These are phyloP conservation scores for Oxytorus armatus DNA, from an alignment of 2,888 invertebrate species.

Conservation along the genomic window DNA sequence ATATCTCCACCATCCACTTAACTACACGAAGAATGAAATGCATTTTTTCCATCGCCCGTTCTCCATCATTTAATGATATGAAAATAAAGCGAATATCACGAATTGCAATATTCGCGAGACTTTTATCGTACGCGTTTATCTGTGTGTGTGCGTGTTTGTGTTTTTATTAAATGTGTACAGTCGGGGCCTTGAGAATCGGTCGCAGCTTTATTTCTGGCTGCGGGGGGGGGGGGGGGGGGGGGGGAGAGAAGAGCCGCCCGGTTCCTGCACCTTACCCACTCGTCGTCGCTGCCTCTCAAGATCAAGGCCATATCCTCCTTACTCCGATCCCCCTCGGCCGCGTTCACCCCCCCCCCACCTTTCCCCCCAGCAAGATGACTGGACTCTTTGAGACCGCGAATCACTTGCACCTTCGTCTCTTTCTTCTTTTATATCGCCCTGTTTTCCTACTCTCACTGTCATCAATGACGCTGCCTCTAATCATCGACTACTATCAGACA, in stretches of 20 bases:
- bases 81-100: constrained; percentile 17
- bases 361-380: constrained; percentile 78
- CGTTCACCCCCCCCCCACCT: constrained; percentile 52
- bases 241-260: constrained; percentile 59
- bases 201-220: constrained; percentile 76
- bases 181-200: constrained; percentile 66
- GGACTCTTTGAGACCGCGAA: constrained; percentile 79
- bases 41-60: neutral
- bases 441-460: constrained; percentile 20
- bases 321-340: constrained; percentile 41
- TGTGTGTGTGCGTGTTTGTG: constrained; percentile 4
- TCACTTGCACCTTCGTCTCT: constrained; percentile 63
- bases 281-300: constrained; percentile 77
- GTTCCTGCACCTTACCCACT: constrained; percentile 69
- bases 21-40: neutral
- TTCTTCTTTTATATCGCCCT: constrained; percentile 9
- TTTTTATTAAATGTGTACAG: constrained; percentile 56
- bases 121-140: constrained; percentile 27
- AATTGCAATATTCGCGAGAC: constrained; percentile 29
- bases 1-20: too few species aligned
- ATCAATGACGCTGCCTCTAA: constrained; percentile 25
- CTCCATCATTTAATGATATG: neutral
- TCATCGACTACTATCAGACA: neutral
- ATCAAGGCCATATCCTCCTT: constrained; percentile 81
- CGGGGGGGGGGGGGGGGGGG: constrained; percentile 55